Conservation (phyloP, 2,888 invertebrate genomes). For the Labia minor region DNA sequence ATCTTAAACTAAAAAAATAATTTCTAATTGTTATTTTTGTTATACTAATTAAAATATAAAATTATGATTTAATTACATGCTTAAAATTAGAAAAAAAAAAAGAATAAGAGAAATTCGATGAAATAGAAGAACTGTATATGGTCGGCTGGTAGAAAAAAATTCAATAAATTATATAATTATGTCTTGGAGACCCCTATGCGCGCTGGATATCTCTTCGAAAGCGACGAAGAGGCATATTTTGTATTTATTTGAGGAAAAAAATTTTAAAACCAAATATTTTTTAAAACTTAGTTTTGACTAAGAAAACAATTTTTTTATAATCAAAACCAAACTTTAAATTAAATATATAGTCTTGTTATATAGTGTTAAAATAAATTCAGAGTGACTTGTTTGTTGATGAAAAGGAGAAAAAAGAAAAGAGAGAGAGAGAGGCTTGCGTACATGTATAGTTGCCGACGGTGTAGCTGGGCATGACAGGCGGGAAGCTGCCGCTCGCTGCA, state of each 20-base stretch:
- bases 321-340: not conserved
- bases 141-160: not conserved
- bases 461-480: conserved; percentile 64
- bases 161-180: not conserved
- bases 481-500: conserved; percentile 72
- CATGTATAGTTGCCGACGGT: conserved; percentile 86
- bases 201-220: not conserved
- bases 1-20: no score
- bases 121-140: not conserved
- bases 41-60: not conserved
- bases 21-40: no score
- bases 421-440: conserved; percentile 41
- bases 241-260: no score
- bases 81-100: conserved; percentile 1
- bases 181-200: not conserved
- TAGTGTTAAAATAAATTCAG: no score
- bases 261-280: no score
- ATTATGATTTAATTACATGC: not conserved
- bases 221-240: not conserved
- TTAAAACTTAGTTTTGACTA: no score
- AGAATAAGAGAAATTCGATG: not conserved
- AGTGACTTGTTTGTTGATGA: no score
- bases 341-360: not conserved
- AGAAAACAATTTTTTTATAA: no score
- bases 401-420: conserved; percentile 14